Evolutionary conservation across 2,113 vertebrate species (phyloP).

Genomic region (Trinectes maculatus): DNA sequence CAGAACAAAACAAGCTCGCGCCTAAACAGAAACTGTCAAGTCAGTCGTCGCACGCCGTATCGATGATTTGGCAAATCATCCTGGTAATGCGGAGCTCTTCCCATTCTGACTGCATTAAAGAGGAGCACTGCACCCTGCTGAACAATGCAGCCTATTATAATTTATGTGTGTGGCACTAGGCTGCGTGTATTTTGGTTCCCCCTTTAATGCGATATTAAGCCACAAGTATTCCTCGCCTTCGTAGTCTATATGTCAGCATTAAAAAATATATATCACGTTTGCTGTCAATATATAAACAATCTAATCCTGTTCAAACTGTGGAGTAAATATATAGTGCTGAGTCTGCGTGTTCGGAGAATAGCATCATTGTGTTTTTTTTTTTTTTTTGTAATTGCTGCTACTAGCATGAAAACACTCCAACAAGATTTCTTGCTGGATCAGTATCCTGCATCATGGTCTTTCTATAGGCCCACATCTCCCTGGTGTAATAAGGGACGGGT

Average conservation of each 20-base stretch:
- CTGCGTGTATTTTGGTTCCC: constrained; percentile 21
- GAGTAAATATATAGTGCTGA: constrained; percentile 5
- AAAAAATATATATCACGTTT: constrained; percentile 15
- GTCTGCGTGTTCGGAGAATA: not conserved
- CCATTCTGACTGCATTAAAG: constrained; percentile 19
- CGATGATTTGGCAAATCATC: constrained; percentile 23
- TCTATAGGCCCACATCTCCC: constrained; percentile 43
- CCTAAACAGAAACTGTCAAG: constrained; percentile 14
- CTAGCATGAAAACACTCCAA: constrained; percentile 9
- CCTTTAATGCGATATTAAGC: constrained; percentile 20
- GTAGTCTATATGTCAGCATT: constrained; percentile 5
- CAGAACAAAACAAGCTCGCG: constrained; percentile 49
- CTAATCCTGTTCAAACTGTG: constrained; percentile 3
- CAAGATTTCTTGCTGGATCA: constrained; percentile 22
- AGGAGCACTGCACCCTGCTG: constrained; percentile 3
- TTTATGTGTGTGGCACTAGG: constrained; percentile 32
- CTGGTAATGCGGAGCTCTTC: constrained; percentile 7
- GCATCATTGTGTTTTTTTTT: not conserved
- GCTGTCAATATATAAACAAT: constrained; percentile 18
- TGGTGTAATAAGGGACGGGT: constrained; percentile 55
- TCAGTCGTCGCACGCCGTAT: constrained; percentile 10
- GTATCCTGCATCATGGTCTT: constrained; percentile 22
- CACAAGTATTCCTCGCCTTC: not conserved
- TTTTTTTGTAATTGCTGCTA: not conserved
- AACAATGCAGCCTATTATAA: constrained; percentile 42